Base-by-base conservation (phyloP, 2,113 vertebrate genomes). In the Coreoperca whiteheadi region DNA sequence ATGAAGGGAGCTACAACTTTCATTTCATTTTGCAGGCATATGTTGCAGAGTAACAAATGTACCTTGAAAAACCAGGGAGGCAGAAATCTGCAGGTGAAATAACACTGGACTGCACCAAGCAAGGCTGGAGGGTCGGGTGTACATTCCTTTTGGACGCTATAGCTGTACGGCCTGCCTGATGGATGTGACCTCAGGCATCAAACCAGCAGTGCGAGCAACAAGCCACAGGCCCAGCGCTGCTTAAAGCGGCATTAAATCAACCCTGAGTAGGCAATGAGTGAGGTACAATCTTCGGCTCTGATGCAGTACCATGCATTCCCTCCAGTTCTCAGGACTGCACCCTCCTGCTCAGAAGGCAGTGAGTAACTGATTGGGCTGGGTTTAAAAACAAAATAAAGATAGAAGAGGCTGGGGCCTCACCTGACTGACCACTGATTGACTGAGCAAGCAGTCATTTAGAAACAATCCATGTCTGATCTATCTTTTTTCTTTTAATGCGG, bases 181-280 rank as follows among this genome's bases (percentile, higher is more conserved):
- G 2, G 10, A 75, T 50, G 67, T 48, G 77, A 53, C 37, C 15
- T 60, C 60, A 66, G 68, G 64, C 74, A 74, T 82, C 79, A 87
- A 69, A 81, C 60, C 76, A 86, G 77, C 54, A 75, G 75, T 14
- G 66, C 79, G 82, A 86, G 87, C 85, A 89, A 79, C 77, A 87
- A 88, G 79, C 75, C 74, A 85, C 74, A 79, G 70, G 63, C 41
- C 71, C 72, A 78, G 77, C 72, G 66, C 50, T 64, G 79, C n/a
- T 69, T 69, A 16, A 74, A 71, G 60, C 77, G 76, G 63, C 37
- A 67, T 23, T 61, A 37, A 3, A 8, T 74, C 28, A 74, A 60
- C 23, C 37, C 12, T 39, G 51, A 66, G 61, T 5, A 51, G 70
- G 56, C 25, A 71, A 76, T 39, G 46, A 64, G 68, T 72, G 66